Percentiles rank a stretch among this genome's conserved stretches.
Conservation (phyloP, 2,888 invertebrate genomes). For the Plagodis dolabraria region DNA sequence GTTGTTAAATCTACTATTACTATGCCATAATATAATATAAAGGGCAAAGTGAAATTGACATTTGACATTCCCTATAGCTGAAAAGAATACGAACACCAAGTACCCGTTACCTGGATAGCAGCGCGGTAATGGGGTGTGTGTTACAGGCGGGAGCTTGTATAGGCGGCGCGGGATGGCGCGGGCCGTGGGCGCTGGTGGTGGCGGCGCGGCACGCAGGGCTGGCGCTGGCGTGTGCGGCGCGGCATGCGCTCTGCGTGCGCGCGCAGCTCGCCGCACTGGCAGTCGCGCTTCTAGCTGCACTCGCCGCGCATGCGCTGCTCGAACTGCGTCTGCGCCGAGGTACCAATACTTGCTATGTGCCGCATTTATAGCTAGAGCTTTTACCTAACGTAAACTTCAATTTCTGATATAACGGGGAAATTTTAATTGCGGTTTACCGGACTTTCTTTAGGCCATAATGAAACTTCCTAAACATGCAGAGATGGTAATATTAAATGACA, state of each 20-base stretch:
- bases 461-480: no score
- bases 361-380: neutral
- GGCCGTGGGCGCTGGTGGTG: conserved; percentile 81
- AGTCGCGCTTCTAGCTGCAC: conserved; percentile 68
- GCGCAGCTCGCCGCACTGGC: conserved; percentile 74
- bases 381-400: neutral
- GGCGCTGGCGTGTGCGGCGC: conserved; percentile 86
- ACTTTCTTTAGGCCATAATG: no score
- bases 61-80: no score
- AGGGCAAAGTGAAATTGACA: no score
- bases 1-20: no score
- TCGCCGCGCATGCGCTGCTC: conserved; percentile 66
- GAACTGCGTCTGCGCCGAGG: conserved; percentile 62
- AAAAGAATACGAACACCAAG: no score
- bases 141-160: conserved; percentile 67
- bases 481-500: no score
- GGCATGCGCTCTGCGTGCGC: conserved; percentile 85
- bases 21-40: no score
- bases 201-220: conserved; percentile 81
- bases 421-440: no score
- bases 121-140: neutral
- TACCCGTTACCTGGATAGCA: neutral
- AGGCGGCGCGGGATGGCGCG: conserved; percentile 84
- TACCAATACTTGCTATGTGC: conserved; percentile 13
- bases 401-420: no score